Base-by-base conservation (phyloP, 2,797 vertebrate genomes). In the Notolepis coatsorum region DNA sequence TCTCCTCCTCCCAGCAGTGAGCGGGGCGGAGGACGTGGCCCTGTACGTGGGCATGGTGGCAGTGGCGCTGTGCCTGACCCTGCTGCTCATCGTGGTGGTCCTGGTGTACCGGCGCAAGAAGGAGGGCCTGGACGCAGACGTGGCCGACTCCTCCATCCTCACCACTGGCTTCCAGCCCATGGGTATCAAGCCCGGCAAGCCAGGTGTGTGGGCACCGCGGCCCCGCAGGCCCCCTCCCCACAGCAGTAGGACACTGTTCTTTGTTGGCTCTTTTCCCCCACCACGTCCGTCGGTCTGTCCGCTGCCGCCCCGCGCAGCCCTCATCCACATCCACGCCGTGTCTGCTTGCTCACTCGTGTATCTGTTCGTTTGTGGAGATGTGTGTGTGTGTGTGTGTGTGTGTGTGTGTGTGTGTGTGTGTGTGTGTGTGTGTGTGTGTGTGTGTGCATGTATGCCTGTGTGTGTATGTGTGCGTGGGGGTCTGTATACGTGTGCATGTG, bases 121-220 rank as follows among this genome's bases (percentile, higher is more conserved):
- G 71, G 96, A 95, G 57, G 96, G 96, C 52, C 89, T 99, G 73
- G 97, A 98, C 0, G 94, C 97, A 0, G 96, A 98, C 0, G 97
- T 98, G 77, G 96, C 97, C 0, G 97, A 99, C 89, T 99, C 97
- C 2, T 99, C 97, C 84, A 98, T 99, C 81, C 96, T 99, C 90
- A 97, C 97, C 7, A 96, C 97, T 4, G 97, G 96, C 90, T 99
- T 99, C 88, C 97, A 99, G 93, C 97, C 97, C 0, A 97, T 98
- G 93, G 96, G 97, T 91, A 96, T 97, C 92, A 99, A 99, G 90
- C 96, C 97, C 89, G 95, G 94, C 92, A 99, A 98, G 93, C 96
- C 96, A 88, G 97, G 97, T 99, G 91, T 94, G 94, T 78, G 85
- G 90, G 84, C 77, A 37, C 85, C 86, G 53, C 76, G 88, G 77